A percentile compares a stretch with the other conserved stretches of the same genome.
phyloP scores from a whole-genome alignment of 2,797 vertebrate genomes.

The Varecia variegata region DNA sequence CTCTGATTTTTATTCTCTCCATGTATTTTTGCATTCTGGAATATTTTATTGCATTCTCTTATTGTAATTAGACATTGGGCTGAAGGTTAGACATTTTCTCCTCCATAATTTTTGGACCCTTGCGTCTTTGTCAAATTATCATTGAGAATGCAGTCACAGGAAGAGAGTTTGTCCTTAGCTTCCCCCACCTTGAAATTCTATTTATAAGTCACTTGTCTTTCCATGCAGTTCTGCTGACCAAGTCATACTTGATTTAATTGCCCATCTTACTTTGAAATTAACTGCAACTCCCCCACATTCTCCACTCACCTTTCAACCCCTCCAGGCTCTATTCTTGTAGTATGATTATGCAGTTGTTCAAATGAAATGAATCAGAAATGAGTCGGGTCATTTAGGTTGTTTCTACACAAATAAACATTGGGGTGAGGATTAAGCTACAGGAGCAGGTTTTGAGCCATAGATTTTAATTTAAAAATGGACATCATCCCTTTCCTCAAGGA shows the following conservation, averaged over 20 bases:
- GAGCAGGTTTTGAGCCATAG: background rate
- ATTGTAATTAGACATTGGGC: constrained; percentile 62
- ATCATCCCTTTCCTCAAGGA: background rate
- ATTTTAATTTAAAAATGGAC: constrained; percentile 36
- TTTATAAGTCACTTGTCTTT: constrained; percentile 46
- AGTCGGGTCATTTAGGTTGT: constrained; percentile 26
- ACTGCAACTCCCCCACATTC: background rate
- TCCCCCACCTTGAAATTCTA: constrained; percentile 37
- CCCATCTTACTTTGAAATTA: constrained; percentile 50
- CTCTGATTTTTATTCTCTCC: constrained; percentile 76
- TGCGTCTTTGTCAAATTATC: constrained; percentile 55
- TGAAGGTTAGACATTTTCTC: constrained; percentile 61
- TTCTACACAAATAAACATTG: constrained; percentile 41
- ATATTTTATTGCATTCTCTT: constrained; percentile 69
- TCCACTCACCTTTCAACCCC: constrained; percentile 41
- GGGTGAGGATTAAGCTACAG: background rate
- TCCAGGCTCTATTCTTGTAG: background rate
- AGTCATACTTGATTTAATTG: constrained; percentile 66
- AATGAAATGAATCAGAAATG: constrained; percentile 47
- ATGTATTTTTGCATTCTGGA: constrained; percentile 70
- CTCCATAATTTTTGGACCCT: constrained; percentile 28
- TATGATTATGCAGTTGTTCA: constrained; percentile 32
- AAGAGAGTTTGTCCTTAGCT: constrained; percentile 30
- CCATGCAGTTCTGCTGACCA: constrained; percentile 40
- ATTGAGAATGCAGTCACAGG: background rate